Base-by-base conservation (phyloP, 1,140 invertebrate genomes). In the Leptestheria dahalacensis region DNA sequence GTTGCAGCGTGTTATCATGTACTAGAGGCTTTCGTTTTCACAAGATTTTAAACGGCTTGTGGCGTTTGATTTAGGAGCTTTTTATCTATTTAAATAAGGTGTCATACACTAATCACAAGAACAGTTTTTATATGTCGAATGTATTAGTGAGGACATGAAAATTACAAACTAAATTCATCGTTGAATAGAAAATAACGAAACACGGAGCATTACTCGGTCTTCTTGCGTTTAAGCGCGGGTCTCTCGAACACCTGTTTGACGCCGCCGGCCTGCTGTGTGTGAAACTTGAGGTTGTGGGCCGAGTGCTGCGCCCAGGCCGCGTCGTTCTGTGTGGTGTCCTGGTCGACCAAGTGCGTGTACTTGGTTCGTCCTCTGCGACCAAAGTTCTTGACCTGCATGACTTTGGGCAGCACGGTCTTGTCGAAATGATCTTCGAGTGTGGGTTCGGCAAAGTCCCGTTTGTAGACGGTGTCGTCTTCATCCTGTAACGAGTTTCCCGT, bases 371-470 rank as follows among this genome's bases (percentile, higher is more conserved):
- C 95, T 61, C 95, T 97, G 15, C 96, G 82, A 18, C 97, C 97
- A 76, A 99, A 99, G 75, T 99, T 99, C 74, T 99, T 99, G 1
- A 99, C 96, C 79, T 99, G 96, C 96, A 99, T 99, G 61, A 99
- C 95, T 79, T 98, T 97, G 3, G 97, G 97, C 57, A 99, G 70
- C 64, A 98, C 87, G 48, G 94, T 95, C 73, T 99, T 99, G 70
- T 99, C 93, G 73, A 99, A 99, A 70, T 97, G 93, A 82, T 99
- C 97, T 68, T 99, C 97, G 61, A 99, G 72, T 0, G 97, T 99
- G 0, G 96, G 88, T 64, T 89, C 87, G 9, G 95, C 91, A 71
- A 96, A 98, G 70, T 99, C 94, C 69, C 95, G 79, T 70, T 93
- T 95, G 64, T 86, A 86, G 15, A 98, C 82, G 25, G 87, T 84